phyloP scores from a whole-genome alignment of 2,797 vertebrate species.

The Okamejei kenojei region DNA sequence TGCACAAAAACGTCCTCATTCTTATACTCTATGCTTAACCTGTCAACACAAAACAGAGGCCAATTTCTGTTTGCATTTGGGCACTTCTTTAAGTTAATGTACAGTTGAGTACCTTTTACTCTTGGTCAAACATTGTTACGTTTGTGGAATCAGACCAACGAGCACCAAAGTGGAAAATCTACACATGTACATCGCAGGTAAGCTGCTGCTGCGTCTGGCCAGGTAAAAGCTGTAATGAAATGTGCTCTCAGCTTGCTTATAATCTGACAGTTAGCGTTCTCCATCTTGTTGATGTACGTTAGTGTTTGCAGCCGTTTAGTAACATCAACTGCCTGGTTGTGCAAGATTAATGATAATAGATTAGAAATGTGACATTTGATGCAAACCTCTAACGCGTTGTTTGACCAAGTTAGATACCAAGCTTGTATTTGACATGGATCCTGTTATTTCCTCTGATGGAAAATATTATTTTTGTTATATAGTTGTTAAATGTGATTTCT shows the following conservation, averaged over 20 bases:
- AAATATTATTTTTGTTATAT: background rate
- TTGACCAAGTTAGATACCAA: background rate
- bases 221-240: background rate
- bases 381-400: background rate
- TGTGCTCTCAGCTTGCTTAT: background rate
- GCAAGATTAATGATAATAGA: background rate
- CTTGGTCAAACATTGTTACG: background rate
- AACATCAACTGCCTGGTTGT: conserved; percentile 29
- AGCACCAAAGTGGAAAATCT: background rate
- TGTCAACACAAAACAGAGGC: background rate
- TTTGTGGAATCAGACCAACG: background rate
- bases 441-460: background rate
- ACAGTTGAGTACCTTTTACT: background rate
- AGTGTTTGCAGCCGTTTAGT: background rate
- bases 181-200: background rate
- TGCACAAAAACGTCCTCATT: too few species aligned
- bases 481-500: background rate
- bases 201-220: background rate
- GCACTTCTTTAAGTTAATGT: background rate
- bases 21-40: too few species aligned
- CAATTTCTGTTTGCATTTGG: background rate
- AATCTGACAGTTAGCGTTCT: background rate
- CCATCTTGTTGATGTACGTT: background rate
- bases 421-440: background rate
- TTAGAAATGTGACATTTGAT: background rate